Evolutionary conservation across 2,113 vertebrate genomes (phyloP).

Genomic region (Orthochromis indermauri): DNA sequence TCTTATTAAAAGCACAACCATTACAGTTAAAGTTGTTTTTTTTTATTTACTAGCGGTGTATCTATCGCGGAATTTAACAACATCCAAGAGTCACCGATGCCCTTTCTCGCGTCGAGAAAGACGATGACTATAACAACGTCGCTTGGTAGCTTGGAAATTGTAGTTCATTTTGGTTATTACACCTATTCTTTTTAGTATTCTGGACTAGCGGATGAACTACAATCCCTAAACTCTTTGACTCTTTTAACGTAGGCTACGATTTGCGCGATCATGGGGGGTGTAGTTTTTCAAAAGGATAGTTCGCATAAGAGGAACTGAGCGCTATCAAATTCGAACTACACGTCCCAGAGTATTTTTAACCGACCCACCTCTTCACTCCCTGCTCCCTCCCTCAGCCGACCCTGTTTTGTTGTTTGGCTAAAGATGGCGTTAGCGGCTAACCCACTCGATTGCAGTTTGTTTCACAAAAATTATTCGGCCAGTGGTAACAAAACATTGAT

Average conservation of each 20-base stretch:
- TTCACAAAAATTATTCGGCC: constrained; percentile 53
- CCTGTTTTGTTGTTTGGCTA: constrained; percentile 71
- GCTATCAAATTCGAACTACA: constrained; percentile 48
- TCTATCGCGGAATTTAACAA: constrained; percentile 70
- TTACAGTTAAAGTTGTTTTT: background rate
- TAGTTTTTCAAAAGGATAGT: background rate
- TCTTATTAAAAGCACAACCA: background rate
- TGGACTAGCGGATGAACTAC: constrained; percentile 4
- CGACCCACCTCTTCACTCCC: constrained; percentile 5
- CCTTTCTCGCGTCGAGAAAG: constrained; percentile 19
- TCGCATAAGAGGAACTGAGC: accelerated
- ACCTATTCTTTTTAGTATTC: accelerated
- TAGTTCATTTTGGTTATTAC: constrained; percentile 2
- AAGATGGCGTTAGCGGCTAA: constrained; percentile 78
- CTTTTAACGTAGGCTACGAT: accelerated
- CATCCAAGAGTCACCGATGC: constrained; percentile 46
- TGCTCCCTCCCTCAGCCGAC: constrained; percentile 42
- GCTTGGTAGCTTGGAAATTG: constrained; percentile 6
- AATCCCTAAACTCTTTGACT: constrained; percentile 11
- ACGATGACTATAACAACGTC: constrained; percentile 62
- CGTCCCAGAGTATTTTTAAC: constrained; percentile 20
- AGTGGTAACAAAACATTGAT: constrained; percentile 45
- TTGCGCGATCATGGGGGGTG: background rate
- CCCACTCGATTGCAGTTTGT: constrained; percentile 67
- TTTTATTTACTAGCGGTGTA: background rate